Evolutionary conservation across 2,888 invertebrate genomes (phyloP), one percentile per base, ranked within the genome.

Genomic region (Philaethria dido): DNA sequence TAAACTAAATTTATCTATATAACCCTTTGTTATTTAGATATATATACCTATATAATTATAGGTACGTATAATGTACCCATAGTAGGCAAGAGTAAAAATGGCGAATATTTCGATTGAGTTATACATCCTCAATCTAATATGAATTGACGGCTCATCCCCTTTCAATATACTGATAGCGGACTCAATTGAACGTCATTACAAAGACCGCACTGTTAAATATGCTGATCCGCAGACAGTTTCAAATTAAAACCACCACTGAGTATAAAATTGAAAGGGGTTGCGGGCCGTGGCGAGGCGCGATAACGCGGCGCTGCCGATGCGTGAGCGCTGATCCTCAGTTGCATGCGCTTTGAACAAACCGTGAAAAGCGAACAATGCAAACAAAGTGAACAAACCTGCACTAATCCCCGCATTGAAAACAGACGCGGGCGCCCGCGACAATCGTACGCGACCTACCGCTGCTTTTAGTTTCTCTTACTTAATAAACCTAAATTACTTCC

Each of bases 211-310:
- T 72, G 74, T 89, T 85, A 89, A 89, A 88, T 90, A 90, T 89
- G 89, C 82, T 89, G 86, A 91, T 89, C 89, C 87, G 80, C 77
- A 78, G 77, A 82, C 83, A 81, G 83, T 85, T 84, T 81, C 84
- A 80, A 84, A 89, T 87, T 88, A 85, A 83, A 84, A 83, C 78
- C 81, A 78, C 52, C 82, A 81, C 80, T 76, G 80, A 80, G 80
- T 83, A 83, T 80, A 80, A 79, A 80, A 78, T 81, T 76, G 79
- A 81, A 86, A 87, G 86, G 89, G 89, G 87, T 87, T 80, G 82
- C 76, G 77, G 78, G 73, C 78, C 78, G 85, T 87, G 89, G 80
- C 75, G 77, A 75, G 78, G 77, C 70, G 83, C 81, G 91, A 90
- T 90, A 90, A 86, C 85, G 75, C 76, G 75, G 68, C 75, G 74